A percentile compares a stretch with the other conserved stretches of the same genome.
phyloP scores from a whole-genome alignment of 1,140 invertebrate genomes.

The Bathynomus jamesi region DNA sequence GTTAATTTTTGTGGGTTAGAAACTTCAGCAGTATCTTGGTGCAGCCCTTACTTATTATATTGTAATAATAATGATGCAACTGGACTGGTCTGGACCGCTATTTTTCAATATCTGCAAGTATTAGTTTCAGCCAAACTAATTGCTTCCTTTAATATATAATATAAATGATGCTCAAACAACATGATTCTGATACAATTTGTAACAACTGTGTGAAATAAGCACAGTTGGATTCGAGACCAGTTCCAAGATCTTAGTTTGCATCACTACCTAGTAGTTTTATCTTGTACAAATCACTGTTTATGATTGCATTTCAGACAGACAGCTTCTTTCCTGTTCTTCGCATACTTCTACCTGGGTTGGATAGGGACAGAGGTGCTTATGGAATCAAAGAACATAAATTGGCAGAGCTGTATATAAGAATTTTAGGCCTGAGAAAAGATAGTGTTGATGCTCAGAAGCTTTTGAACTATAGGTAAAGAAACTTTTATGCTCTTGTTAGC shows the following conservation, averaged over 20 bases:
- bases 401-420: slow-evolving; percentile 57
- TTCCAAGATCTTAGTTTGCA: neutral
- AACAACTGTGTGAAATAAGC: too few species aligned
- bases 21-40: neutral
- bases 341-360: slow-evolving; percentile 59
- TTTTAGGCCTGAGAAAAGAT: slow-evolving; percentile 57
- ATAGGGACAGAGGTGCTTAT: slow-evolving; percentile 55
- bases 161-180: too few species aligned
- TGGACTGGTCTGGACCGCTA: too few species aligned
- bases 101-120: too few species aligned
- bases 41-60: neutral
- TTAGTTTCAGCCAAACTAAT: too few species aligned
- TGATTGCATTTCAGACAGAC: slow-evolving; percentile 32
- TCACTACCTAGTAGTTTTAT: neutral
- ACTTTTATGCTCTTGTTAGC: slow-evolving; percentile 40
- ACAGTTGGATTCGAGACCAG: neutral
- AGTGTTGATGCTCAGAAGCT: slow-evolving; percentile 58
- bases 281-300: slow-evolving; percentile 19
- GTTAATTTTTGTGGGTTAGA: neutral
- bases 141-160: too few species aligned
- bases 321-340: slow-evolving; percentile 63
- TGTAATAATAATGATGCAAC: too few species aligned
- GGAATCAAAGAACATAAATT: slow-evolving; percentile 59
- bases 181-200: too few species aligned
- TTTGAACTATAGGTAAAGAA: slow-evolving; percentile 52